A percentile compares a stretch with the other conserved stretches of the same genome.
These are phyloP conservation scores for Thumatha senex DNA, from an alignment of 2,888 invertebrate genomes.

Conservation along the genomic window DNA sequence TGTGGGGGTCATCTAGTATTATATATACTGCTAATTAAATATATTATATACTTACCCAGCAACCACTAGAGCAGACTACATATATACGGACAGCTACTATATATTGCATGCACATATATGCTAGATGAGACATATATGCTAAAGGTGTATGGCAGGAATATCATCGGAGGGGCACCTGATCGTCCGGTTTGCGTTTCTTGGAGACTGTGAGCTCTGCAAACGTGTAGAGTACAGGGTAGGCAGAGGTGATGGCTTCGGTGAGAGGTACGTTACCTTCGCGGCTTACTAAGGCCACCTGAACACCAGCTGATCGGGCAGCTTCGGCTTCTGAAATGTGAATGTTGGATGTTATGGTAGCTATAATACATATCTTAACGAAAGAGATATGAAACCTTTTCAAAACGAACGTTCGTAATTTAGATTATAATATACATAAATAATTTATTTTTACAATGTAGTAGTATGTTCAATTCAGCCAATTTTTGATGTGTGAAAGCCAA, in stretches of 20 bases:
- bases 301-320: conserved; percentile 90
- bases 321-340: conserved; percentile 86
- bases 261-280: conserved; percentile 92
- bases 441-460: too few relatives aligned
- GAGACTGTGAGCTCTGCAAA: conserved; percentile 82
- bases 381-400: too few relatives aligned
- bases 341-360: background rate
- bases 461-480: too few relatives aligned
- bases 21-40: background rate
- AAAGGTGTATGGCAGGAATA: conserved; percentile 40
- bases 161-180: conserved; percentile 62
- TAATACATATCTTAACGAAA: too few relatives aligned
- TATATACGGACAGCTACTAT: conserved; percentile 34
- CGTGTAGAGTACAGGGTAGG: conserved; percentile 83
- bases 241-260: conserved; percentile 78
- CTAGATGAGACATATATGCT: too few relatives aligned
- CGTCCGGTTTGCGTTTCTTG: conserved; percentile 75
- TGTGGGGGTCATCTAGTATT: too few relatives aligned
- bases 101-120: conserved; percentile 50
- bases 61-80: conserved; percentile 22
- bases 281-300: conserved; percentile 86
- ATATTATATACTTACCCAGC: conserved; percentile 7
- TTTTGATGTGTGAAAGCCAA: too few relatives aligned
- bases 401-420: too few relatives aligned
- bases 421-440: too few relatives aligned